These are phyloP conservation scores for Caenorhabditis panamensis DNA, from an alignment of 2,888 invertebrate species.

Conservation along the genomic window DNA sequence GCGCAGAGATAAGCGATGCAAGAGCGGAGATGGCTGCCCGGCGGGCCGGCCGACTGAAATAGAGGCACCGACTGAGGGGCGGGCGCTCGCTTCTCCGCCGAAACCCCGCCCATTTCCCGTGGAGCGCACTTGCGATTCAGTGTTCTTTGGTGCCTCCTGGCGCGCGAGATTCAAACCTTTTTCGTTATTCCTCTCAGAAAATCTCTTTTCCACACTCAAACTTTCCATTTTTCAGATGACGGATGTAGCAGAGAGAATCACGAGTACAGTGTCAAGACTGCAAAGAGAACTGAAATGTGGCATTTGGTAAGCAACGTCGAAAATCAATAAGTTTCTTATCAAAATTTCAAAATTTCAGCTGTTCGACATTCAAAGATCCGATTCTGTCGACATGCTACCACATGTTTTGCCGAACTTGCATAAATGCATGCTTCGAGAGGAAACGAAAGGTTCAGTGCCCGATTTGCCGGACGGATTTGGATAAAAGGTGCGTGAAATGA, in stretches of 20 bases:
- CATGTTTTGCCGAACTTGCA: slow-evolving; percentile 64
- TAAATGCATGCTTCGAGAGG: slow-evolving; percentile 57
- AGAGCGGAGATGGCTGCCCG: slow-evolving; percentile 48
- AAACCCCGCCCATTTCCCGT: slow-evolving; percentile 32
- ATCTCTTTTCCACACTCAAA: not conserved
- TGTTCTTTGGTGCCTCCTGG: slow-evolving; percentile 30
- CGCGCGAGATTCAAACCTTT: slow-evolving; percentile 40
- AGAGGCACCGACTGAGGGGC: slow-evolving; percentile 40
- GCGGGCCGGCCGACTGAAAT: slow-evolving; percentile 58
- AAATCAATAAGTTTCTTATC: slow-evolving; percentile 2
- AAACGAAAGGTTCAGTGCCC: slow-evolving; percentile 67
- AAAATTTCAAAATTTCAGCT: slow-evolving; percentile 55
- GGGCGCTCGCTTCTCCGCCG: slow-evolving; percentile 32
- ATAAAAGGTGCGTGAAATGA: slow-evolving; percentile 53
- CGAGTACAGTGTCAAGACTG: slow-evolving; percentile 34
- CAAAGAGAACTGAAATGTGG: slow-evolving; percentile 67
- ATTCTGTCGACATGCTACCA: slow-evolving; percentile 67
- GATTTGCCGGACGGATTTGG: slow-evolving; percentile 65
- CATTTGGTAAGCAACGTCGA: slow-evolving; percentile 70
- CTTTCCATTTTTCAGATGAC: slow-evolving; percentile 33
- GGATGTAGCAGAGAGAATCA: slow-evolving; percentile 37
- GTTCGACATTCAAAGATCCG: slow-evolving; percentile 68
- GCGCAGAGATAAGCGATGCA: slow-evolving; percentile 30
- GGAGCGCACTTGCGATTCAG: slow-evolving; percentile 38
- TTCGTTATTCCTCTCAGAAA: not conserved